These are phyloP conservation scores for Percopsis omiscomaycus DNA, from an alignment of 2,797 vertebrate species.

Conservation along the genomic window DNA sequence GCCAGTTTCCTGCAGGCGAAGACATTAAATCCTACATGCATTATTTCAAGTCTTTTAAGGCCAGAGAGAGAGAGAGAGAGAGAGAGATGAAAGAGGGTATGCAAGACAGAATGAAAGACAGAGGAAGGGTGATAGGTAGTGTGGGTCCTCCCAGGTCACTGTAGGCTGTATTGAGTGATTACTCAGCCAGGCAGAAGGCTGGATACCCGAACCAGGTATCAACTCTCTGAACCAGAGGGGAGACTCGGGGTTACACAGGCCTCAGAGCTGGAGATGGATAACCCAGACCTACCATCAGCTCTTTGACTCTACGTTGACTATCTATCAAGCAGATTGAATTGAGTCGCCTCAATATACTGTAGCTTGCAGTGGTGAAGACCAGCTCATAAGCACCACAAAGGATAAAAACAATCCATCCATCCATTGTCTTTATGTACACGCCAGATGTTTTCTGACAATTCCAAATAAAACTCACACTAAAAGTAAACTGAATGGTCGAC, in stretches of 20 bases:
- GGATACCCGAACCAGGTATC: constrained; percentile 46
- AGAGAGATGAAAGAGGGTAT: constrained; percentile 38
- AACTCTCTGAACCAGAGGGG: constrained; percentile 42
- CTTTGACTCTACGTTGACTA: constrained; percentile 22
- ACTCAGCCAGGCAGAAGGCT: constrained; percentile 47
- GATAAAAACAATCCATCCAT: too few relatives aligned
- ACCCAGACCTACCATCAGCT: constrained; percentile 46
- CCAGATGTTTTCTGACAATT: too few relatives aligned
- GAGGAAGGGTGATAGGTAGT: too few relatives aligned
- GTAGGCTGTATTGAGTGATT: constrained; percentile 65
- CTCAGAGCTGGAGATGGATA: constrained; percentile 45
- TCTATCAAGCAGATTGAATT: constrained; percentile 34
- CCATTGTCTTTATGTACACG: too few relatives aligned
- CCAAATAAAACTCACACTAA: too few relatives aligned
- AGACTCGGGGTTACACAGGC: constrained; percentile 32
- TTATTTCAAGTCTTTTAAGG: too few relatives aligned
- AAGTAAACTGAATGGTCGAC: too few relatives aligned
- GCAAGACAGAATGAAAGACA: too few relatives aligned
- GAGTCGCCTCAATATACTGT: neutral
- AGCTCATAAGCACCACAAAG: neutral
- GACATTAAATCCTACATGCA: too few relatives aligned
- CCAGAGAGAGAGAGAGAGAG: constrained; percentile 18
- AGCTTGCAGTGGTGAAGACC: neutral
- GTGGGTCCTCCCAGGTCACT: too few relatives aligned
- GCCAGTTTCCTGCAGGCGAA: too few relatives aligned